Evolutionary conservation across 2,888 invertebrate species (phyloP).

Genomic region (Cheilosia urbana): DNA sequence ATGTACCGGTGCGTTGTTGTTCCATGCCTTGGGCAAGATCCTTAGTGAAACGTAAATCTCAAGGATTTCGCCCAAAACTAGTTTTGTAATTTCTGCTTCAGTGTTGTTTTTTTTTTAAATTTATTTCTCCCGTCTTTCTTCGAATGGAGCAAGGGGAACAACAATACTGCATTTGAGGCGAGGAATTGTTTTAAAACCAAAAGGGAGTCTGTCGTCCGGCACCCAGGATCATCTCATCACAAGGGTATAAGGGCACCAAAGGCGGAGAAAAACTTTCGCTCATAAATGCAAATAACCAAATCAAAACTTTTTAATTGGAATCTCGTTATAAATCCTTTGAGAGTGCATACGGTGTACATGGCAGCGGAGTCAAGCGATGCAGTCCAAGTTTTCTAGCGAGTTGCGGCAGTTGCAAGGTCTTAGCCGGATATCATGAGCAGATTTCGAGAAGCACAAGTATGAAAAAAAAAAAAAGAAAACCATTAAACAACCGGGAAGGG

Average conservation of each 20-base stretch:
- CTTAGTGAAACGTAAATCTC: constrained; percentile 40
- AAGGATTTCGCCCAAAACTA: constrained; percentile 51
- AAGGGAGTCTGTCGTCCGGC: constrained; percentile 52
- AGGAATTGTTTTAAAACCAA: constrained; percentile 43
- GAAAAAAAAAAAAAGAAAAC: constrained; percentile 9
- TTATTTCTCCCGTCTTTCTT: not conserved
- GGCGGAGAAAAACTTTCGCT: constrained; percentile 65
- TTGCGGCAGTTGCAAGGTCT: constrained; percentile 25
- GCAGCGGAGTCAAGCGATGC: constrained; percentile 37
- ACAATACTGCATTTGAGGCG: constrained; percentile 37
- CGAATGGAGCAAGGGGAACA: not conserved
- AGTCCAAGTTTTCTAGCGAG: constrained; percentile 48
- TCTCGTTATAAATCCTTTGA: constrained; percentile 72
- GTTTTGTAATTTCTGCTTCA: constrained; percentile 59
- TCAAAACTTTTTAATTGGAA: constrained; percentile 76
- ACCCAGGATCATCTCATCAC: constrained; percentile 54
- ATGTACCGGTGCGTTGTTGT: constrained; percentile 11
- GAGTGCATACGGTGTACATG: constrained; percentile 49
- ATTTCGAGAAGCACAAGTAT: constrained; percentile 8
- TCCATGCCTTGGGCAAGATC: constrained; percentile 20
- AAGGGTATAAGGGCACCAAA: constrained; percentile 3
- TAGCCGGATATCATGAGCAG: constrained; percentile 33
- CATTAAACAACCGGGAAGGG: constrained; percentile 24
- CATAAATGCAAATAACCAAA: constrained; percentile 76
- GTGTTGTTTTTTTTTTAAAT: constrained; percentile 12